Conservation (phyloP, 2,888 invertebrate genomes). For the Sarcophaga carnaria region DNA sequence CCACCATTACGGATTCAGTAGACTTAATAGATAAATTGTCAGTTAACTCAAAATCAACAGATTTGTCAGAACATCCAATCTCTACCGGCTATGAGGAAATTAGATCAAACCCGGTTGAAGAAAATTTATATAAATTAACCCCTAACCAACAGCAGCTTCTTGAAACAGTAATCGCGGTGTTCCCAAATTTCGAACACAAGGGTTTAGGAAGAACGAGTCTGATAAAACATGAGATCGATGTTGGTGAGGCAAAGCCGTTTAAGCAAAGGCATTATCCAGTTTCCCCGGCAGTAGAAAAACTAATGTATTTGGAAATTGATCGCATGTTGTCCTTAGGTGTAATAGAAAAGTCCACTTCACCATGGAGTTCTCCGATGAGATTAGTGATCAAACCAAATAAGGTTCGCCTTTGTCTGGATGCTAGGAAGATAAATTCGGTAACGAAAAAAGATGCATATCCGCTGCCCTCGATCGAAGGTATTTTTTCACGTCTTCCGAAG, state of each 20-base stretch:
- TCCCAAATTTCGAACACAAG: not conserved
- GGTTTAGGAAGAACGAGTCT: conserved; percentile 51
- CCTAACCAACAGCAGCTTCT: not conserved
- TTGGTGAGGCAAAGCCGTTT: too few relatives aligned
- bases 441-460: conserved; percentile 70
- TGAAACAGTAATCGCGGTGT: conserved; percentile 7
- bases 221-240: conserved; percentile 32
- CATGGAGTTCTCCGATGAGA: conserved; percentile 74
- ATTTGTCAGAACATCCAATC: too few relatives aligned
- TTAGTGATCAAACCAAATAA: conserved; percentile 72
- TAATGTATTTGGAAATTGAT: conserved; percentile 72
- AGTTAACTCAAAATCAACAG: too few relatives aligned
- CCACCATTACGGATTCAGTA: conserved; percentile 21
- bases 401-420: conserved; percentile 73
- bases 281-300: too few relatives aligned
- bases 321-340: conserved; percentile 74
- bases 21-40: not conserved
- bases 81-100: too few relatives aligned
- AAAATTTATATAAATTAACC: not conserved
- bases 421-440: conserved; percentile 72
- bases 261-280: too few relatives aligned
- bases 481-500: conserved; percentile 57
- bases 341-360: conserved; percentile 73
- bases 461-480: conserved; percentile 61
- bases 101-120: too few relatives aligned